A percentile compares a stretch with the other conserved stretches of the same genome.
phyloP scores from a whole-genome alignment of 2,113 vertebrate genomes.

The Leptosomus discolor region DNA sequence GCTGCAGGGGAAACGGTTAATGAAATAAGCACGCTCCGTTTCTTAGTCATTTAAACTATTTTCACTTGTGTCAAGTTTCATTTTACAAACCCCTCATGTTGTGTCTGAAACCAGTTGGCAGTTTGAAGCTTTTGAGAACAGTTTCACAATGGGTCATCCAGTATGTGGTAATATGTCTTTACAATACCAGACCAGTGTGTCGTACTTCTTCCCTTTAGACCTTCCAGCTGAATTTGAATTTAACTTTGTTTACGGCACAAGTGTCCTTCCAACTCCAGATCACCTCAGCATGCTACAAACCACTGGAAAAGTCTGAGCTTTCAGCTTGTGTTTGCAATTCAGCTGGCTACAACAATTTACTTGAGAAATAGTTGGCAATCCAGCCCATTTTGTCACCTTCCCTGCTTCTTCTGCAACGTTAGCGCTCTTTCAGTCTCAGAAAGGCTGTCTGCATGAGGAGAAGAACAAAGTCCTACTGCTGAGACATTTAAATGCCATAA shows the following conservation, averaged over 20 bases:
- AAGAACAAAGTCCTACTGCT: not conserved
- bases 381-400: not conserved
- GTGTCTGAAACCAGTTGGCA: not conserved
- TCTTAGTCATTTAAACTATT: not conserved
- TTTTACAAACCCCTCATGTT: not conserved
- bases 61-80: not conserved
- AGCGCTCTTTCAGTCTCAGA: not conserved
- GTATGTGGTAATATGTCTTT: not conserved
- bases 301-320: not conserved
- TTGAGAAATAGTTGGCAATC: slow-evolving; percentile 9
- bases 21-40: not conserved
- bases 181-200: not conserved
- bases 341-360: not conserved
- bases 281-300: not conserved
- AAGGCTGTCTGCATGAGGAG: not conserved
- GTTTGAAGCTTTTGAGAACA: slow-evolving; percentile 14
- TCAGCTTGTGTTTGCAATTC: not conserved
- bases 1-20: not conserved
- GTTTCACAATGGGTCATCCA: not conserved
- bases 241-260: not conserved
- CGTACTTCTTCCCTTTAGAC: not conserved
- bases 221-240: not conserved
- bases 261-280: not conserved
- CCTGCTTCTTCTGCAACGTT: not conserved
- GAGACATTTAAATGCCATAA: slow-evolving; percentile 34